Conservation (phyloP, 2,888 invertebrate genomes). For the Catocala nupta region DNA sequence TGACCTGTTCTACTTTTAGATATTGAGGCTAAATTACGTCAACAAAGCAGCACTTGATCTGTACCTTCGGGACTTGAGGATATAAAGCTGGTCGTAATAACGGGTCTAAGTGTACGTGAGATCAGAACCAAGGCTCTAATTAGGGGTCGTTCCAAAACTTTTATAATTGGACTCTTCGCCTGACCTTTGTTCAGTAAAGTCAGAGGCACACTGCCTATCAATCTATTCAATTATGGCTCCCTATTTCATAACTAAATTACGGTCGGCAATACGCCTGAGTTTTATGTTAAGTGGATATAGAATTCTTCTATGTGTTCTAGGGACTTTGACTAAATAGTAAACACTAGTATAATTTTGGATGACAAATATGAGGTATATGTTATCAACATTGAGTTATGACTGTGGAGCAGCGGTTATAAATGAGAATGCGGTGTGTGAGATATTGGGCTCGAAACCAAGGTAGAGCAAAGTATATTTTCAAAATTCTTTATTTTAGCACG, state of each 20-base stretch:
- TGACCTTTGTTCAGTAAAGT: constrained; percentile 36
- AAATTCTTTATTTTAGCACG: too few relatives aligned
- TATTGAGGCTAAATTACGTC: too few relatives aligned
- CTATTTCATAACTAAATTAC: background rate
- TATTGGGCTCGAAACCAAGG: too few relatives aligned
- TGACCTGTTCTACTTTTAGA: too few relatives aligned
- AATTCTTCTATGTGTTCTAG: too few relatives aligned
- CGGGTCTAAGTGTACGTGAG: constrained; percentile 31
- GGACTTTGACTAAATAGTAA: too few relatives aligned
- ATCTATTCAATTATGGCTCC: background rate
- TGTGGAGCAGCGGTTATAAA: too few relatives aligned
- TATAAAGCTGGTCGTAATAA: constrained; percentile 31
- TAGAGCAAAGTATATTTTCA: too few relatives aligned
- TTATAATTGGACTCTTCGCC: constrained; percentile 71
- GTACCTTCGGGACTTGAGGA: constrained; percentile 5
- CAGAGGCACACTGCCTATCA: constrained; percentile 8
- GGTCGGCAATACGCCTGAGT: background rate
- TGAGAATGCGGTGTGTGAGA: too few relatives aligned
- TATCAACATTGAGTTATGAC: too few relatives aligned
- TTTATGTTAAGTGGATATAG: background rate
- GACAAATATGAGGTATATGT: too few relatives aligned
- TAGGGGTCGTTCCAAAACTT: constrained; percentile 69
- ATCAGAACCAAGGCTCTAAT: constrained; percentile 57
- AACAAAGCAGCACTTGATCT: constrained; percentile 15
- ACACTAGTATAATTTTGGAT: too few relatives aligned